A percentile compares a stretch with the other conserved stretches of the same genome.
Conservation (phyloP, 2,797 vertebrate species). For the Eidolon dupreanum region DNA sequence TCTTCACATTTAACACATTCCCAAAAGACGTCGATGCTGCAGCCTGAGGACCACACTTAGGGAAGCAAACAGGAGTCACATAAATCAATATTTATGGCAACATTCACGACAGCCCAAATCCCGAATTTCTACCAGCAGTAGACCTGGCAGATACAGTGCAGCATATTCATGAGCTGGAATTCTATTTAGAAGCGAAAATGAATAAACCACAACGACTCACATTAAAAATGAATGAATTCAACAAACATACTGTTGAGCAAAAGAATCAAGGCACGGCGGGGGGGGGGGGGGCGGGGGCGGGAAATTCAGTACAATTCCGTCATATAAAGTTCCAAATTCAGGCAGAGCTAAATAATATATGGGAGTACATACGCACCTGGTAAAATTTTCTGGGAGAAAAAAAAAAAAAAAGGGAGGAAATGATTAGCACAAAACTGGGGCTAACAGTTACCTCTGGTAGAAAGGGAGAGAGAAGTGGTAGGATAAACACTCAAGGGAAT, state of each 20-base stretch:
- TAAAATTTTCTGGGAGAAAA: not conserved
- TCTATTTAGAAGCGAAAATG: slow-evolving; percentile 43
- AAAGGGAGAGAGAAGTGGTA: fast-evolving
- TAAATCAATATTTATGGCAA: not conserved
- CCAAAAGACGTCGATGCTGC: fast-evolving
- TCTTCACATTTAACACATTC: not conserved
- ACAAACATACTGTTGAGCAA: not conserved
- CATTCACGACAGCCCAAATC: not conserved
- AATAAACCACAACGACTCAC: not conserved
- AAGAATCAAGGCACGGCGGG: not conserved
- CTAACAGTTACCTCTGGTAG: not conserved
- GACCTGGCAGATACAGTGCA: not conserved
- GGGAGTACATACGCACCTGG: not conserved
- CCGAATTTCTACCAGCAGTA: not conserved
- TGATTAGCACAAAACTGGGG: not conserved
- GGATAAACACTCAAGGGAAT: not conserved
- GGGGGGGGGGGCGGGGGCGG: not conserved
- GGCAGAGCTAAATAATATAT: slow-evolving; percentile 8
- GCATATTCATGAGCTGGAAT: not conserved
- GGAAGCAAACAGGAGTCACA: not conserved
- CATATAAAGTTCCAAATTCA: not conserved
- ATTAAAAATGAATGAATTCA: slow-evolving; percentile 46
- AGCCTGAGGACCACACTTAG: not conserved
- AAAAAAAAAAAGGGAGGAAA: not conserved
- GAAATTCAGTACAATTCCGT: not conserved